Percentiles rank a stretch among this genome's conserved stretches.
Evolutionary conservation across 2,113 vertebrate species (phyloP).

Genomic region (Phoxinus phoxinus): DNA sequence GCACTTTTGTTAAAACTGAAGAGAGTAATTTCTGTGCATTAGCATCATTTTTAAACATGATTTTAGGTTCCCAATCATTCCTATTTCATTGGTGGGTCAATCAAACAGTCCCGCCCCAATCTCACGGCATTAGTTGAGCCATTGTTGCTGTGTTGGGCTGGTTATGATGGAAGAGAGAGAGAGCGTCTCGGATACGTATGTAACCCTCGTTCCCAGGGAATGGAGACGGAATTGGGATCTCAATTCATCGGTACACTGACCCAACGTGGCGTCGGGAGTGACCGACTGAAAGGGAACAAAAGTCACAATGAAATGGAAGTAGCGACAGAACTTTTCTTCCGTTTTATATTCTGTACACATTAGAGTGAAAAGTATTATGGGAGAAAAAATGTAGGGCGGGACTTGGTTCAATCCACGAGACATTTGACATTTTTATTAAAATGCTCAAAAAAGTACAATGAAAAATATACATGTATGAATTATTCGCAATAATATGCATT

Average conservation of each 20-base stretch:
- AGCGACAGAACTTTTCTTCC: neutral
- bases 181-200: no score
- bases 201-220: no score
- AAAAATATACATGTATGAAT: no score
- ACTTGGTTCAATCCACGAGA: neutral
- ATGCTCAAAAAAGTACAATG: no score
- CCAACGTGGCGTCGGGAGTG: no score
- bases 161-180: no score
- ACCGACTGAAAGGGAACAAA: neutral
- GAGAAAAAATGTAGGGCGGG: neutral
- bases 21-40: neutral
- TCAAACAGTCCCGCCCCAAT: neutral
- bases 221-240: no score
- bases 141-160: neutral
- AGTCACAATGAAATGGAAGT: neutral
- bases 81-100: neutral
- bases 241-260: no score
- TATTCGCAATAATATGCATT: neutral
- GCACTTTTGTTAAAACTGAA: slow-evolving; percentile 10
- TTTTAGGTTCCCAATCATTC: neutral
- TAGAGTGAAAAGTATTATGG: no score
- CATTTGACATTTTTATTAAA: no score
- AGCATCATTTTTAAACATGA: neutral
- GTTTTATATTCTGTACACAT: neutral
- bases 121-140: neutral